Base-by-base conservation (phyloP, 1,140 invertebrate species). In the Drosophila elegans region DNA sequence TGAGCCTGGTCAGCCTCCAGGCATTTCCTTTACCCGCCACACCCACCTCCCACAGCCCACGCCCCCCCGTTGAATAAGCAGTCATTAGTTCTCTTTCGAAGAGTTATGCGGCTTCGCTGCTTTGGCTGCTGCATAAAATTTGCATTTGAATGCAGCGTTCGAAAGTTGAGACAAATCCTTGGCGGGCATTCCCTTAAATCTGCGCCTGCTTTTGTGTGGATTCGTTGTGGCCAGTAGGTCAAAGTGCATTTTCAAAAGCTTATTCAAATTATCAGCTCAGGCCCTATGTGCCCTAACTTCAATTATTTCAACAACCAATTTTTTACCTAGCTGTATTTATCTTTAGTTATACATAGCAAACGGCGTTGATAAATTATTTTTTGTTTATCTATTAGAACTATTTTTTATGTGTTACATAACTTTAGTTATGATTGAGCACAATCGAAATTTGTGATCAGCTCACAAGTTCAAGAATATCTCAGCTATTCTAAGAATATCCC, bases 31-130 rank as follows among this genome's bases (percentile, higher is more conserved):
- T 16, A 39, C 27, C 38, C 10, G 11, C 38, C 46, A 56, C 39
- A n/a, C 38, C 29, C 29, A 32, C 29, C 29, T 32, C 29, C 29
- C 5, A 52, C 53, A 27, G 11, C 21, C 27, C 5, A 25, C 27
- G 21, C n/a, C 25, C 29, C 29, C 10, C 11, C 41, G 5, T 46
- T 80, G 72, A 75, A 84, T 82, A 32, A 53, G 56, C 54, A 44
- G 80, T 84, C 76, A 84, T 84, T 84, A 84, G 81, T 66, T 69
- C 55, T 55, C 57, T 79, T 80, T 84, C 61, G 27, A 45, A 75
- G 69, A 75, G 69, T 64, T 60, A 44, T 79, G 46, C 60, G 38
- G 54, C 63, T 39, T 51, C 39, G 41, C 11, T 56, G 44, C 44
- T 25, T 21, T 38, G 48, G 49, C 62, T 55, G 63, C 61, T 41